Evolutionary conservation across 2,888 invertebrate species (phyloP), one percentile per base, ranked within the genome.

Genomic region (Raillietiella orientalis): DNA sequence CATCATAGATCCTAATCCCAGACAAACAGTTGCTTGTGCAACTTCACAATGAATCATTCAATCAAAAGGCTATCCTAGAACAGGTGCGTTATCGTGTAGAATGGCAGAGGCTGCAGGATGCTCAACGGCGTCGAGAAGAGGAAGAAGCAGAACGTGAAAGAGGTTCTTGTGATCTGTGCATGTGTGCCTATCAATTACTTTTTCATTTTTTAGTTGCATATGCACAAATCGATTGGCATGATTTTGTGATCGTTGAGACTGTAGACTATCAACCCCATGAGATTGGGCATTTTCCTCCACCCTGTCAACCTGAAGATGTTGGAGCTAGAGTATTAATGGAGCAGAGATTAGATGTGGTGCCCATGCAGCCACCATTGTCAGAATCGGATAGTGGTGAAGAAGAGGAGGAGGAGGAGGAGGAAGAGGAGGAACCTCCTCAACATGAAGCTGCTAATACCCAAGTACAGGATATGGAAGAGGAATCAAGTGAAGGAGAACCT

Each of bases 221-320:
- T 44, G 87, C 90, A 1, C 82, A 82, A 40, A 90, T 96, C 33
- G 96, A 99, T 45, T 99, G 96, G 96, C 96, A 99, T 44, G 93
- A 96, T 47, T 99, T 99, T 47, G 93, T 96, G 2, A 93, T 99
- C 0, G 96, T 99, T 1, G 96, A 99, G 51, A 93, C 93, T 0
- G 93, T 99, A 0, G 96, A 99, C 47, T 99, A 93, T 45, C 84
- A 87, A 36, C 74, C 79, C 0, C 77, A 75, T 38, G 96, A 99
- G 49, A 66, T 69, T 8, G 82, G 84, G 1, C 77, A 84, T 42
- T 79, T 90, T 41, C 90, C 90, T 1, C 79, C 90, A 3, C 93
- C 90, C 0, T 93, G 90, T 0, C 90, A 82, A 4, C 87, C 90
- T 0, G 70, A 82, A 33, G 87, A 90, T 49, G 90, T 93, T 1